phyloP scores from a whole-genome alignment of 1,140 invertebrate species.

The Uloborus diversus region DNA sequence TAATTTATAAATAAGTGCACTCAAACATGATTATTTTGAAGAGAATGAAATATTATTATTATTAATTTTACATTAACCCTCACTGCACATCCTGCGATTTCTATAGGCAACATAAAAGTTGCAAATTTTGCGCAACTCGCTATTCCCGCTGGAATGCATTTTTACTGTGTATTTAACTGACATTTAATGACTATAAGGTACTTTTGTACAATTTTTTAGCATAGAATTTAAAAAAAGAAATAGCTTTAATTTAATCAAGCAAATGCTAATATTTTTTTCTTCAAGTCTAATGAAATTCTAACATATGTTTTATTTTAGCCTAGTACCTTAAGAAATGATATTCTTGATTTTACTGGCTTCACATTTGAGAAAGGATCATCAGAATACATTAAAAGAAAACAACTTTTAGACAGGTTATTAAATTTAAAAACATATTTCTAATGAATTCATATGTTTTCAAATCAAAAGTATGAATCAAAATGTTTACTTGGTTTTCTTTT shows the following conservation, averaged over 20 bases:
- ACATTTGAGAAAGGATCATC: conserved; percentile 32
- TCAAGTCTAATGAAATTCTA: neutral
- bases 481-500: neutral
- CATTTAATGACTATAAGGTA: too few species aligned
- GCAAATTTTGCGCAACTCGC: too few species aligned
- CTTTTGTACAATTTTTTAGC: too few species aligned
- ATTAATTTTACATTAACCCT: too few species aligned
- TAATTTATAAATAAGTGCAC: too few species aligned
- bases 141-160: too few species aligned
- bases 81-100: too few species aligned
- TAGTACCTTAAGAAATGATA: conserved; percentile 28
- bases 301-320: conserved; percentile 24
- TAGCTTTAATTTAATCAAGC: neutral
- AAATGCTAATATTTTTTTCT: neutral
- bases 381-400: conserved; percentile 32
- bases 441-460: neutral
- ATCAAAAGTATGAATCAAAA: neutral
- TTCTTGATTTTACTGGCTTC: conserved; percentile 48
- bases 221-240: too few species aligned
- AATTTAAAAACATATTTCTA: neutral
- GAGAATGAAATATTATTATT: too few species aligned
- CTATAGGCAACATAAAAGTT: too few species aligned
- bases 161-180: too few species aligned
- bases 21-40: too few species aligned
- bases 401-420: conserved; percentile 24